A percentile compares a stretch with the other conserved stretches of the same genome.
phyloP scores from a whole-genome alignment of 2,888 invertebrate genomes.

The Erebia epiphron region DNA sequence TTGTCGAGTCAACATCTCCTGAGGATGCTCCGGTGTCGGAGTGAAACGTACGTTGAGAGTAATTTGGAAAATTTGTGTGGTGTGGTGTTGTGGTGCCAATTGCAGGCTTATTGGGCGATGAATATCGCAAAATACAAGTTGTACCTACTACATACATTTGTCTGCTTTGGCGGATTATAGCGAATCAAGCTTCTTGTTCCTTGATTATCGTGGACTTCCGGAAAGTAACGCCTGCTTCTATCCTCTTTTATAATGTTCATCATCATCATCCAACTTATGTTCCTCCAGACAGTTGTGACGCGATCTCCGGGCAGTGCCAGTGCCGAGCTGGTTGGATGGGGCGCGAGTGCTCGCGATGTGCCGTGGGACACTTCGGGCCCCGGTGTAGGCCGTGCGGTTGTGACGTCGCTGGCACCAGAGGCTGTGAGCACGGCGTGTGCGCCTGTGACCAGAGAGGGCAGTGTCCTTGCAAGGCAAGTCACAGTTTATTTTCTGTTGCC shows the following conservation, averaged over 20 bases:
- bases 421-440: conserved; percentile 84
- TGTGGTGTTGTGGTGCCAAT: no score
- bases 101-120: no score
- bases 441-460: conserved; percentile 89
- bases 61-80: no score
- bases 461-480: conserved; percentile 93
- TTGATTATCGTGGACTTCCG: no score
- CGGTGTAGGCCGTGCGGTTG: conserved; percentile 94
- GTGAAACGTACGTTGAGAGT: no score
- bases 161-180: no score
- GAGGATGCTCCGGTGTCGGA: no score
- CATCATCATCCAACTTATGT: conserved; percentile 36
- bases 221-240: no score
- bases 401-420: conserved; percentile 86
- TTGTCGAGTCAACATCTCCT: no score
- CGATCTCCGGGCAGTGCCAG: conserved; percentile 86
- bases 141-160: no score
- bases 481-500: not conserved
- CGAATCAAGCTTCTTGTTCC: no score
- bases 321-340: conserved; percentile 90
- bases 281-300: conserved; percentile 86
- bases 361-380: conserved; percentile 93
- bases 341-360: conserved; percentile 91
- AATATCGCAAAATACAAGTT: no score
- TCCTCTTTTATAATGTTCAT: not conserved